Percentiles rank a stretch among this genome's conserved stretches.
Evolutionary conservation across 2,888 invertebrate species (phyloP).

Genomic region (Buathra laborator): DNA sequence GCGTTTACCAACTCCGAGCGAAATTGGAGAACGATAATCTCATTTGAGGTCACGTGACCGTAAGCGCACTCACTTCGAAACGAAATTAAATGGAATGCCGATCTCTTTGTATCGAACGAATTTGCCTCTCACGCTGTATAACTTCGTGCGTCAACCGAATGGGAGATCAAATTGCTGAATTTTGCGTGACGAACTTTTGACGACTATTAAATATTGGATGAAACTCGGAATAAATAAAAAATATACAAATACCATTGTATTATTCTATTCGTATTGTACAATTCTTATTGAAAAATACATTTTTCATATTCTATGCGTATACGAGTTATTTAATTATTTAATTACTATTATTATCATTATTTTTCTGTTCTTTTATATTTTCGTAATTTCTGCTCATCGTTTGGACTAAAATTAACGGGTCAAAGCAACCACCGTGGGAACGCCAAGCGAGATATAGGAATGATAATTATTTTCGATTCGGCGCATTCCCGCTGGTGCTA

Average conservation of each 20-base stretch:
- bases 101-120: constrained; percentile 14
- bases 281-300: no score
- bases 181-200: not conserved
- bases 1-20: not conserved
- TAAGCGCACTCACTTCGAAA: constrained; percentile 10
- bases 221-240: not conserved
- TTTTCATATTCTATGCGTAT: no score
- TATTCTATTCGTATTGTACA: not conserved
- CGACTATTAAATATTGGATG: not conserved
- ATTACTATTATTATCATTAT: not conserved
- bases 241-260: not conserved
- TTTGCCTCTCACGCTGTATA: not conserved
- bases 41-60: constrained; percentile 26
- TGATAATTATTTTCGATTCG: constrained; percentile 32
- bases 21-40: constrained; percentile 48
- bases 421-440: constrained; percentile 46
- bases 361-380: constrained; percentile 1
- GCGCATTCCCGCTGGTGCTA: constrained; percentile 2
- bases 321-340: no score
- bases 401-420: constrained; percentile 21
- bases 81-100: constrained; percentile 42
- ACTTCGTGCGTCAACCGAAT: not conserved
- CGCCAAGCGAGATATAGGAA: not conserved
- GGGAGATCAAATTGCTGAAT: not conserved
- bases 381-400: not conserved